Percentiles rank a stretch among this genome's conserved stretches.
Conservation (phyloP, 2,113 vertebrate genomes). For the Pteruthius melanotis region DNA sequence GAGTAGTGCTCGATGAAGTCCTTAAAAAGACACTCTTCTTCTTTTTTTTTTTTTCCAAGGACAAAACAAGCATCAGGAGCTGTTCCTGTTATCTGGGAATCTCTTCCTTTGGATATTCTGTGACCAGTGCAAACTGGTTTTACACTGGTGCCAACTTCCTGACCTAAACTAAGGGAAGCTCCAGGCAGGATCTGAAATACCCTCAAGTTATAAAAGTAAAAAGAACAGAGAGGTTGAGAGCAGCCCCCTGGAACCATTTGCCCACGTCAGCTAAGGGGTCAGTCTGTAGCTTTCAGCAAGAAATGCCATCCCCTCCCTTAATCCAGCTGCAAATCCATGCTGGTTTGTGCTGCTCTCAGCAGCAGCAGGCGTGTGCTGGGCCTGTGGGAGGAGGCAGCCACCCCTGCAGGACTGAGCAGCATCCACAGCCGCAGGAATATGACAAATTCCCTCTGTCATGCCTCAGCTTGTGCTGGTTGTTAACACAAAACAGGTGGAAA, state of each 20-base stretch:
- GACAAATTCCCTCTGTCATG: neutral
- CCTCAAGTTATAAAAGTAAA: neutral
- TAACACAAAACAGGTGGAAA: constrained; percentile 43
- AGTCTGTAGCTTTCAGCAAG: neutral
- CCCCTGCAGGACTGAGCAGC: neutral
- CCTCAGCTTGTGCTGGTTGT: neutral
- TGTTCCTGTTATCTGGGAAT: neutral
- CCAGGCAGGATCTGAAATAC: neutral
- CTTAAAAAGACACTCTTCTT: neutral
- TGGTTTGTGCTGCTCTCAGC: neutral
- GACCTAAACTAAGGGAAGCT: neutral
- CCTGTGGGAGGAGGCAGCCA: neutral
- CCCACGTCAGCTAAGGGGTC: neutral
- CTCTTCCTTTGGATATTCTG: neutral
- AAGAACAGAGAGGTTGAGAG: neutral
- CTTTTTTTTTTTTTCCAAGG: neutral
- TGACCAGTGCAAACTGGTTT: neutral
- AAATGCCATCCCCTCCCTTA: neutral
- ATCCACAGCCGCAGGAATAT: neutral
- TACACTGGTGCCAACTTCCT: neutral
- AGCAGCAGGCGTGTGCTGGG: neutral
- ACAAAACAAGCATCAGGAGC: neutral
- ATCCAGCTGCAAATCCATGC: neutral
- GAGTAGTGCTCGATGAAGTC: neutral
- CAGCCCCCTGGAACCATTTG: neutral